phyloP scores from a whole-genome alignment of 2,113 vertebrate species.

The Stomatorhinus ivindoensis region DNA sequence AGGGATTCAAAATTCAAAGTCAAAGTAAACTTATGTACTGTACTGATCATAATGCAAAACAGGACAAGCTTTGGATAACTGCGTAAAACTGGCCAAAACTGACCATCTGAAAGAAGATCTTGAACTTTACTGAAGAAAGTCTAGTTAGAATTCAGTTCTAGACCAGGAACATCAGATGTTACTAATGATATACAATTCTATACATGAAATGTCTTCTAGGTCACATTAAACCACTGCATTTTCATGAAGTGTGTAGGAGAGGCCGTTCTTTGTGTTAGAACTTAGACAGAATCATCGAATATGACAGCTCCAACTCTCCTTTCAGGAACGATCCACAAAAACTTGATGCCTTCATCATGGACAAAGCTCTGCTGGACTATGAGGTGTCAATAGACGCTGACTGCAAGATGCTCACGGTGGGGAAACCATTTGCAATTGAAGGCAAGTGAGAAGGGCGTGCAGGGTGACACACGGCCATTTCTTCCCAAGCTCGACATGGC shows the following conservation, averaged over 20 bases:
- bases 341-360: constrained; percentile 97
- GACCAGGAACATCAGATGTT: background rate
- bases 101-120: background rate
- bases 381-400: constrained; percentile 97
- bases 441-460: constrained; percentile 51
- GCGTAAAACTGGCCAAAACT: background rate
- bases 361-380: constrained; percentile 97
- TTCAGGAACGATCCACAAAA: constrained; percentile 87
- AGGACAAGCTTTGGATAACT: background rate
- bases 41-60: background rate
- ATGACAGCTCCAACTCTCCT: constrained; percentile 1
- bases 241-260: background rate
- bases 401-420: constrained; percentile 91
- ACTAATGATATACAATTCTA: background rate
- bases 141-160: background rate
- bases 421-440: constrained; percentile 98
- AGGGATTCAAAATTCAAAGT: background rate
- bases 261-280: background rate
- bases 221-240: background rate
- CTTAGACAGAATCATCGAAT: background rate
- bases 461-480: background rate
- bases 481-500: background rate
- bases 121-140: background rate
- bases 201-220: background rate
- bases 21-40: background rate